Evolutionary conservation across 35 echinoderm and acorn worm genomes (phyloP).

Genomic region (Apostichopus californicus): DNA sequence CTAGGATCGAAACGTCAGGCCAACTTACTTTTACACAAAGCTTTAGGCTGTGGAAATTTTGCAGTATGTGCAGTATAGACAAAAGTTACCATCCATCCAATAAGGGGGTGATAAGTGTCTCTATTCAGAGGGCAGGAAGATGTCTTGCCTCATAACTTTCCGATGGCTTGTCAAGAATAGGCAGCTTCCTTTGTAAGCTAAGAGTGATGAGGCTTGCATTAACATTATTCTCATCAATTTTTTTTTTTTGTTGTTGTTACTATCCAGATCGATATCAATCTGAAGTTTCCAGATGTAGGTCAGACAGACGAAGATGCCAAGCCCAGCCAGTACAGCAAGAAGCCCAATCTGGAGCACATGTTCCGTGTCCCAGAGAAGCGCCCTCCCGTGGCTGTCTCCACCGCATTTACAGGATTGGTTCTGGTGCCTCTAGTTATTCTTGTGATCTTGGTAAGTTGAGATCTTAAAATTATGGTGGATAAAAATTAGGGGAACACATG

Average conservation of each 20-base stretch:
- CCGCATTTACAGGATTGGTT: conserved; percentile 78
- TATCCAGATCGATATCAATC: conserved; percentile 70
- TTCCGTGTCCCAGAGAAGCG: conserved; percentile 94
- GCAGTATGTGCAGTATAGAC: no score
- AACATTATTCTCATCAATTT: background rate
- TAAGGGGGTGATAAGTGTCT: no score
- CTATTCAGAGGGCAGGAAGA: no score
- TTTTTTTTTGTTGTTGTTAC: background rate
- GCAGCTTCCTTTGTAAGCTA: no score
- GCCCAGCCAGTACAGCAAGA: conserved; percentile 62
- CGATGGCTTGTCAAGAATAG: no score
- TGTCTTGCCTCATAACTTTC: no score
- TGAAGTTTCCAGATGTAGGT: conserved; percentile 78
- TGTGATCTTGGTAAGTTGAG: conserved; percentile 71
- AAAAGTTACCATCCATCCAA: no score
- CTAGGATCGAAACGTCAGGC: no score
- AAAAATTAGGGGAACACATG: background rate
- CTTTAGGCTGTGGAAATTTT: no score
- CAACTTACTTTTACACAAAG: no score
- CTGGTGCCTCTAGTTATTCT: conserved; percentile 74
- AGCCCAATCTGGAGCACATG: conserved; percentile 86
- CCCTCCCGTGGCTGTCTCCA: conserved; percentile 76
- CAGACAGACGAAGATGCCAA: conserved; percentile 44
- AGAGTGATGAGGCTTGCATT: no score
- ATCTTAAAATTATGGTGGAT: background rate